Conservation (phyloP, 2,113 vertebrate species). For the Craseonycteris thonglongyai region DNA sequence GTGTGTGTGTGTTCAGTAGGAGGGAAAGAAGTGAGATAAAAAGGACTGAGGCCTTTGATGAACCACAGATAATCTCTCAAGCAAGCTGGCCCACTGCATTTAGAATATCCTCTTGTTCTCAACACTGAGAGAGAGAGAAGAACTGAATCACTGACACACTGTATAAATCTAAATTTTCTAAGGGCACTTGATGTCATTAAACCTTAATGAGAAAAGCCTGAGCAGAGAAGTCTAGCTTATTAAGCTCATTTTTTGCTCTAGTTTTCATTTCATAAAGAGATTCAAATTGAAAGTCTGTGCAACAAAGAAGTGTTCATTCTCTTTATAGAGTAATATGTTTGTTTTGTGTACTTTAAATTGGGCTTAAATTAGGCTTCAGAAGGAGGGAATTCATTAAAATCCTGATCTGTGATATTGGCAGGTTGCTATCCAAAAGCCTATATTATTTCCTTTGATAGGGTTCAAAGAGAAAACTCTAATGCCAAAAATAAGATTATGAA, state of each 20-base stretch:
- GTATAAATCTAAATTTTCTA: conserved; percentile 20
- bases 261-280: conserved; percentile 65
- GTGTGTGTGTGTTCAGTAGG: neutral
- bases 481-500: conserved; percentile 64
- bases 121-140: neutral
- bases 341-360: conserved; percentile 78
- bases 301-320: conserved; percentile 46
- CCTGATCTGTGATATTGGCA: conserved; percentile 73
- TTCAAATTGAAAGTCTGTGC: conserved; percentile 35
- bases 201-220: conserved; percentile 34
- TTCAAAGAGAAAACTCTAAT: conserved; percentile 68
- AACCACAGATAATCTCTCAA: neutral
- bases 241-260: conserved; percentile 59
- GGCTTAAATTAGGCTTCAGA: conserved; percentile 74
- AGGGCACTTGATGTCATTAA: conserved; percentile 42
- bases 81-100: neutral
- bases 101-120: neutral
- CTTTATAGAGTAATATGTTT: conserved; percentile 63
- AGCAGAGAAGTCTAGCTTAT: conserved; percentile 40
- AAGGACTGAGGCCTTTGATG: neutral
- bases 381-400: conserved; percentile 78
- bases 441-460: conserved; percentile 65
- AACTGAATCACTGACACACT: neutral
- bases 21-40: neutral
- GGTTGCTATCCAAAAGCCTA: conserved; percentile 64